Conservation (phyloP, 2,797 vertebrate genomes). For the Anas bernieri region DNA sequence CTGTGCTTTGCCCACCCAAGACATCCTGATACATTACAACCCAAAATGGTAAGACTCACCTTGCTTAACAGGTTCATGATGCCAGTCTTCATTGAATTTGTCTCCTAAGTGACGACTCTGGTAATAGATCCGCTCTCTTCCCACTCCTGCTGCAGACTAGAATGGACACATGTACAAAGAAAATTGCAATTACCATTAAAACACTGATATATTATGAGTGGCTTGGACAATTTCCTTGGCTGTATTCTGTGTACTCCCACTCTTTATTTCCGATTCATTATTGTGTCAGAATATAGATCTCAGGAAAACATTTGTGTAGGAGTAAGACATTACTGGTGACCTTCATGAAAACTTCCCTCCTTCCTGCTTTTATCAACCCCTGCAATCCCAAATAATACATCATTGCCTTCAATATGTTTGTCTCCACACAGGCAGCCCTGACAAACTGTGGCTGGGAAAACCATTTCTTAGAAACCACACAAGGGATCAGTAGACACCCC, state of each 20-base stretch:
- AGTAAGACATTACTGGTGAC: neutral
- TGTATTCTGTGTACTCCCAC: neutral
- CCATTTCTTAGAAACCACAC: neutral
- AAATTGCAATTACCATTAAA: slow-evolving; percentile 46
- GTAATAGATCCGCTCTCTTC: slow-evolving; percentile 92
- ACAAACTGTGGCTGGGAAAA: neutral
- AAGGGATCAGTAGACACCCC: neutral
- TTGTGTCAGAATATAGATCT: neutral
- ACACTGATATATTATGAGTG: neutral
- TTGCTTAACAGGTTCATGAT: slow-evolving; percentile 82
- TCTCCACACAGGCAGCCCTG: neutral
- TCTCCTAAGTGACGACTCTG: slow-evolving; percentile 89
- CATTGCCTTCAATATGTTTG: neutral
- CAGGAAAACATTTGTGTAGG: slow-evolving; percentile 10
- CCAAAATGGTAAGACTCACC: slow-evolving; percentile 77
- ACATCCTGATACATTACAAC: neutral
- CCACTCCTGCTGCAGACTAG: slow-evolving; percentile 80
- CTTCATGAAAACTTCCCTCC: neutral
- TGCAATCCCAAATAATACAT: neutral
- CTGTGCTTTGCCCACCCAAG: neutral
- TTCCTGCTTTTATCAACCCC: slow-evolving; percentile 1
- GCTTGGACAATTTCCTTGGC: neutral
- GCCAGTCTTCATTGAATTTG: slow-evolving; percentile 84
- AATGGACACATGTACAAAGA: slow-evolving; percentile 48
- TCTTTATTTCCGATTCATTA: slow-evolving; percentile 18